phyloP scores from a whole-genome alignment of 2,797 vertebrate genomes.

The Tauraco hartlaubi region DNA sequence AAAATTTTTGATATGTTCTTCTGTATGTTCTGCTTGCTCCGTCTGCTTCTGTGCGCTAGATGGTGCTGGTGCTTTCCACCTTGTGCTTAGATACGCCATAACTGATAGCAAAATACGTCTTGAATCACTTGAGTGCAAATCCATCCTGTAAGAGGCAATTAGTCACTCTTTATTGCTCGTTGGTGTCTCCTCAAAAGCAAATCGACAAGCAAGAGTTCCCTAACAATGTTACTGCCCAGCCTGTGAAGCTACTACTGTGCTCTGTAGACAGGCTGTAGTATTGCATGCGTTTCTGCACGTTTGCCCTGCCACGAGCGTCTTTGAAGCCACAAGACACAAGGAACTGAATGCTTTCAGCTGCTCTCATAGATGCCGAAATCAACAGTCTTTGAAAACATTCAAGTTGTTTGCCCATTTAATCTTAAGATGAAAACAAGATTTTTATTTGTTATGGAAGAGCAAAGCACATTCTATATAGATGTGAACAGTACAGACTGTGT shows the following conservation, averaged over 20 bases:
- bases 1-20: rapidly evolving
- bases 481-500: background rate
- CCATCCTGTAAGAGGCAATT: background rate
- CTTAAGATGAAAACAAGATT: background rate
- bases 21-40: rapidly evolving
- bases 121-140: rapidly evolving
- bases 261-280: background rate
- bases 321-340: background rate
- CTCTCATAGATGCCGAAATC: background rate
- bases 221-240: background rate
- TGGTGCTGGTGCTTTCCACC: constrained; percentile 37
- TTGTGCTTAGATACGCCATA: too few relatives aligned
- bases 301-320: background rate
- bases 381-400: background rate
- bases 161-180: background rate
- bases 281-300: rapidly evolving
- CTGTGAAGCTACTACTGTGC: background rate
- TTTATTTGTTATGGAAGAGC: background rate
- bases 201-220: background rate
- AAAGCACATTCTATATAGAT: background rate
- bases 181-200: background rate
- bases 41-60: constrained; percentile 7
- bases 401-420: background rate
- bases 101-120: too few relatives aligned
- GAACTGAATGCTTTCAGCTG: background rate